Base-by-base conservation (phyloP, 2,888 invertebrate genomes). In the Mylabris sibirica region DNA sequence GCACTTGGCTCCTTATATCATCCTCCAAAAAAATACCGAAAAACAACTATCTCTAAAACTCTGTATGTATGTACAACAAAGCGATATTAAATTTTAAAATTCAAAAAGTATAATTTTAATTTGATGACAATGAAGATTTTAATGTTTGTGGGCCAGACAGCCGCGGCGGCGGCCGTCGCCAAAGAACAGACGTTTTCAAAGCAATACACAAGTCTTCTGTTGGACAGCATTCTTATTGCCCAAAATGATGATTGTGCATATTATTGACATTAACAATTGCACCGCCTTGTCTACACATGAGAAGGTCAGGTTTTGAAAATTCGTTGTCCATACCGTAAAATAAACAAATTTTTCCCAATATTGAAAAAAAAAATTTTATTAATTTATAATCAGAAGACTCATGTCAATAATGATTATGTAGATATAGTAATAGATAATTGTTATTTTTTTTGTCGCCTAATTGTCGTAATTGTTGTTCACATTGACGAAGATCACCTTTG, bases 201-300 rank as follows among this genome's bases (percentile, higher is more conserved):
- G 74, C 75, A 73, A 73, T 75, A 69, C 73, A 69, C 73, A 71
- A 71, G 72, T 76, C 75, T 76, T 72, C 77, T 78, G 78, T 79
- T 79, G 9, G 77, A 76, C 78, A 80, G 78, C 80, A 79, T 80
- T 80, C 78, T 82, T 78, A 77, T 81, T 81, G 81, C 81, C 81
- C 76, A 79, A 79, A 57, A 83, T 77, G 82, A 84, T 84, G 84
- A 84, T 83, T 78, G 73, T 80, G 84, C 84, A 83, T 78, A 81
- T 82, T 84, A 80, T 79, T 76, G 80, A 80, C 80, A 81, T 78
- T 81, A 83, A 84, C 83, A 82, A 84, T 83, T 84, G 83, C 83
- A 83, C 81, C 82, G 83, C 74, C 81, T 44, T 74, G 82, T 77
- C 81, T 78, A 77, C 79, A 30, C 30, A 30, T 8, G 77, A 76